A percentile compares a stretch with the other conserved stretches of the same genome.
Evolutionary conservation across 2,888 invertebrate genomes (phyloP).

Genomic region (Ennomos erosarius): DNA sequence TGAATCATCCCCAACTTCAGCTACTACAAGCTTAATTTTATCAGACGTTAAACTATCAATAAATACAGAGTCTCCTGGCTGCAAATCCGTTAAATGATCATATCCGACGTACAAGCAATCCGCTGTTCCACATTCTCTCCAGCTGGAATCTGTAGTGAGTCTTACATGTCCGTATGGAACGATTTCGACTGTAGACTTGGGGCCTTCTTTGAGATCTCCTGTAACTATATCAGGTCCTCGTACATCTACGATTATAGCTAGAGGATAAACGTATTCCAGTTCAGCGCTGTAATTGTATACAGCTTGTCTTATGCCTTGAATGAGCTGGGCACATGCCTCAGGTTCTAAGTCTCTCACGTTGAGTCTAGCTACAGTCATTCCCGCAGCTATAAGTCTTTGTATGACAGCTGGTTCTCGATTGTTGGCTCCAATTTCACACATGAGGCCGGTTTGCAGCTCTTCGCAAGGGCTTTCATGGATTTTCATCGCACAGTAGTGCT

Average conservation of each 20-base stretch:
- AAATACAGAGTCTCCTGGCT: constrained; percentile 76
- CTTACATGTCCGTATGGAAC: constrained; percentile 67
- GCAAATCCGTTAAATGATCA: constrained; percentile 79
- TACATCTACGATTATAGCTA: constrained; percentile 75
- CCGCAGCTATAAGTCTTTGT: constrained; percentile 74
- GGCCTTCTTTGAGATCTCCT: constrained; percentile 74
- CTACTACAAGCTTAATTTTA: constrained; percentile 66
- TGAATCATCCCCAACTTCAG: constrained; percentile 73
- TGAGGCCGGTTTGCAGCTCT: constrained; percentile 75
- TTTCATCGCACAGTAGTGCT: constrained; percentile 69
- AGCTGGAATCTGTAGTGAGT: constrained; percentile 80
- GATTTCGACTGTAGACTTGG: constrained; percentile 64
- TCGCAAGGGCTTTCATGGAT: constrained; percentile 70
- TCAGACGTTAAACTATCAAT: constrained; percentile 74
- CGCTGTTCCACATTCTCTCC: constrained; percentile 81
- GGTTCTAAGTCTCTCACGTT: constrained; percentile 75
- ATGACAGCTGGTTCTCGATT: constrained; percentile 71
- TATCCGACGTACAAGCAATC: constrained; percentile 84
- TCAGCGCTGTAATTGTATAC: constrained; percentile 79
- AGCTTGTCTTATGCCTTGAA: constrained; percentile 77
- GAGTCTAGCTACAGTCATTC: constrained; percentile 77
- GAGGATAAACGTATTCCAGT: constrained; percentile 77
- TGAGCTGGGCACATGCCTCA: constrained; percentile 70
- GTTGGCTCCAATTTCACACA: constrained; percentile 74
- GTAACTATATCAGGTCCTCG: constrained; percentile 73